phyloP scores from a whole-genome alignment of 2,888 invertebrate genomes.

The Theristus sp. region DNA sequence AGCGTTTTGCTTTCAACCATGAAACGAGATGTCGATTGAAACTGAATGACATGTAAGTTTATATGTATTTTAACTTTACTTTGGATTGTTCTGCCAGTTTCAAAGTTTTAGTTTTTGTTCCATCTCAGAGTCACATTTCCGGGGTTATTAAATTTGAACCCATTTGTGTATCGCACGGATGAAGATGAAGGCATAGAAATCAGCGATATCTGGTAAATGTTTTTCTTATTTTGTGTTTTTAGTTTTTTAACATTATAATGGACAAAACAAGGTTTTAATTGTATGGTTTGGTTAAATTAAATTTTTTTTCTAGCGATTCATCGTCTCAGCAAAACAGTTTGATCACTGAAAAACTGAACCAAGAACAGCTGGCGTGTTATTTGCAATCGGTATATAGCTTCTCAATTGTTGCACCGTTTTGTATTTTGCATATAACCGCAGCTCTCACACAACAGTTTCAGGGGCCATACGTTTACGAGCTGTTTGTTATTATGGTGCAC shows the following conservation, averaged over 20 bases:
- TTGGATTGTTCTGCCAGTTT: not conserved
- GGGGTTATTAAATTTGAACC: slow-evolving; percentile 55
- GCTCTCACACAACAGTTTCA: slow-evolving; percentile 2
- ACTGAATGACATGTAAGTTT: slow-evolving; percentile 55
- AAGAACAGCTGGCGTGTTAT: not conserved
- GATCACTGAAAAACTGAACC: not conserved
- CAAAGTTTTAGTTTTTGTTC: not conserved
- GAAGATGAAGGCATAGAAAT: not conserved
- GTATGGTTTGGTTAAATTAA: not conserved
- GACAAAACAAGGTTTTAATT: not conserved
- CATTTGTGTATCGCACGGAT: slow-evolving; percentile 40
- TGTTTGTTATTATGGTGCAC: slow-evolving; percentile 78
- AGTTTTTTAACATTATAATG: not conserved
- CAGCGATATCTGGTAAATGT: not conserved
- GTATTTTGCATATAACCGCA: not conserved
- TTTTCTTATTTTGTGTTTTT: not conserved
- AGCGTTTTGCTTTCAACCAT: slow-evolving; percentile 74
- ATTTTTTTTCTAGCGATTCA: not conserved
- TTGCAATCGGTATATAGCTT: not conserved
- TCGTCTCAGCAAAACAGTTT: not conserved
- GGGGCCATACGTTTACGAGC: slow-evolving; percentile 59
- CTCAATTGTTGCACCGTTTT: not conserved
- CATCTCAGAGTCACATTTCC: slow-evolving; percentile 55
- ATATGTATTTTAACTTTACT: not conserved
- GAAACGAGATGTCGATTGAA: slow-evolving; percentile 63